phyloP scores from a whole-genome alignment of 2,113 vertebrate species.

The Mugil cephalus region DNA sequence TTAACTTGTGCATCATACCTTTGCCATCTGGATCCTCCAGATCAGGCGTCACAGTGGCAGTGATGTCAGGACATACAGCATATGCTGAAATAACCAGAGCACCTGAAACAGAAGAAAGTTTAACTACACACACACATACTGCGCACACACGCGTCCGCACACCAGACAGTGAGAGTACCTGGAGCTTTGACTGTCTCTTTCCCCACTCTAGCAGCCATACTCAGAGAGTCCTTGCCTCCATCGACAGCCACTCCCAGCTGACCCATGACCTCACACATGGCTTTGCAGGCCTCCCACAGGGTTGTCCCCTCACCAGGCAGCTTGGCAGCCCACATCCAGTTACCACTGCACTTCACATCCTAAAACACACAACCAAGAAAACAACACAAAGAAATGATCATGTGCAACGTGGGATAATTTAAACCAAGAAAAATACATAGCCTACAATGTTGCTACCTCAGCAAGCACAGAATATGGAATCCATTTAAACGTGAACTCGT shows the following conservation, averaged over 20 bases:
- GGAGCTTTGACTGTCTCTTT: slow-evolving; percentile 90
- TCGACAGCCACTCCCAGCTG: slow-evolving; percentile 91
- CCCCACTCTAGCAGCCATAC: slow-evolving; percentile 92
- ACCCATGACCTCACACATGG: slow-evolving; percentile 90
- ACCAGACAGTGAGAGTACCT: slow-evolving; percentile 74
- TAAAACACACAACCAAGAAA: slow-evolving; percentile 50
- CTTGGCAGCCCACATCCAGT: slow-evolving; percentile 97
- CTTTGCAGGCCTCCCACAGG: slow-evolving; percentile 89
- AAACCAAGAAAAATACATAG: not conserved
- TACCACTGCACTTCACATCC: slow-evolving; percentile 95
- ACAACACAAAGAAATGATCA: not conserved
- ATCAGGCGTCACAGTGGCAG: slow-evolving; percentile 92
- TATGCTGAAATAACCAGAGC: slow-evolving; percentile 93
- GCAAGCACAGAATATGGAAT: fast-evolving
- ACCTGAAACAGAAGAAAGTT: slow-evolving; percentile 76
- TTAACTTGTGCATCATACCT: slow-evolving; percentile 78
- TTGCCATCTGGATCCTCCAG: slow-evolving; percentile 88
- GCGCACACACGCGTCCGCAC: not conserved
- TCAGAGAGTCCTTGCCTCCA: slow-evolving; percentile 94
- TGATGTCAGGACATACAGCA: slow-evolving; percentile 93
- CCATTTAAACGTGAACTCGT: not conserved
- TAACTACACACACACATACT: not conserved
- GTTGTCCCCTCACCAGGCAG: slow-evolving; percentile 89
- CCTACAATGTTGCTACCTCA: not conserved
- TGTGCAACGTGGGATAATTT: not conserved